Conservation (phyloP, 2,888 invertebrate species). For the Rhyacophila evoluta region DNA sequence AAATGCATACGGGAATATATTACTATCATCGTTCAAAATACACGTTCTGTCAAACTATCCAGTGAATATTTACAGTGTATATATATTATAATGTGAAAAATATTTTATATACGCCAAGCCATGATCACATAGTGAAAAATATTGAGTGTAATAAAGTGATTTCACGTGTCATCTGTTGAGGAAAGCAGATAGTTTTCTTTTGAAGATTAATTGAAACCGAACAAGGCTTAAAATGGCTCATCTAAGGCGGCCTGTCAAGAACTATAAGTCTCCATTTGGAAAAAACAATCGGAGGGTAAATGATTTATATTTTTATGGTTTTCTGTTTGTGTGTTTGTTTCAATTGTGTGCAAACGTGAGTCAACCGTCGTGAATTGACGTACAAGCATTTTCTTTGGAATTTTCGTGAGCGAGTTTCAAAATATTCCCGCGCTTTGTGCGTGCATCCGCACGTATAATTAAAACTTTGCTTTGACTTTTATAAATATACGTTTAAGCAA, state of each 20-base stretch:
- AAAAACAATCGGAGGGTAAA: conserved; percentile 50
- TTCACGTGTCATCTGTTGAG: background rate
- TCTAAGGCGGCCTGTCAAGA: conserved; percentile 50
- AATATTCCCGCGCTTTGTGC: background rate
- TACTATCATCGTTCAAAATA: background rate
- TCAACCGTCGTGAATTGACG: background rate
- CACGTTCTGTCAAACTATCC: background rate
- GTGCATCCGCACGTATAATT: background rate
- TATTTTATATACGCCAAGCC: background rate
- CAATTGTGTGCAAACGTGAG: background rate
- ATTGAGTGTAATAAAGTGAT: background rate
- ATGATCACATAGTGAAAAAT: background rate
- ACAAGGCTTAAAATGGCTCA: conserved; percentile 55
- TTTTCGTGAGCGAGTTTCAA: background rate
- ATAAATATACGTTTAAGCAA: too few species aligned
- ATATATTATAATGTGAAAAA: background rate
- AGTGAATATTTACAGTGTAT: background rate
- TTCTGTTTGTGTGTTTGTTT: background rate
- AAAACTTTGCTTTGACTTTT: too few species aligned
- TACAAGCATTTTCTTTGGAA: background rate
- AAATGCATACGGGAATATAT: background rate
- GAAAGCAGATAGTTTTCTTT: background rate
- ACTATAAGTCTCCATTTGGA: conserved; percentile 52
- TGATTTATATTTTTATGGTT: background rate
- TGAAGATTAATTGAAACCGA: too few species aligned